phyloP scores from a whole-genome alignment of 2,888 invertebrate genomes.

The Bellardia bayeri region DNA sequence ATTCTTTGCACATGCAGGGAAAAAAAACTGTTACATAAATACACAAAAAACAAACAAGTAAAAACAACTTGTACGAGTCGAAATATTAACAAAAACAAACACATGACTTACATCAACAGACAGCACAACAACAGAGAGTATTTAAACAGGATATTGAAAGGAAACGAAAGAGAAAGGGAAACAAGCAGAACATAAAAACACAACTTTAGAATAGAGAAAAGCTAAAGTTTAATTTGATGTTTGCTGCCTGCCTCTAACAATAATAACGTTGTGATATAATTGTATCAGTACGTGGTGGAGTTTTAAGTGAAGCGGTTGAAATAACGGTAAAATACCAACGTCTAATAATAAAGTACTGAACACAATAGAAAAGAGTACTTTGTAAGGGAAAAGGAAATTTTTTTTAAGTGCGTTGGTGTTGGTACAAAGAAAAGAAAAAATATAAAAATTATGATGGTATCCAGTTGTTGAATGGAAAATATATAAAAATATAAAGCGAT shows the following conservation, averaged over 20 bases:
- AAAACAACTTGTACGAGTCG: slow-evolving; percentile 73
- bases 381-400: slow-evolving; percentile 20
- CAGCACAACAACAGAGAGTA: slow-evolving; percentile 19
- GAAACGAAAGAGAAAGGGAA: not conserved
- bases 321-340: slow-evolving; percentile 32
- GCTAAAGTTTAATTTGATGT: slow-evolving; percentile 19
- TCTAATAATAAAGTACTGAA: not conserved
- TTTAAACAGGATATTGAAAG: slow-evolving; percentile 15
- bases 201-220: slow-evolving; percentile 61
- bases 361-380: slow-evolving; percentile 7
- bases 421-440: slow-evolving; percentile 18
- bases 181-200: not conserved
- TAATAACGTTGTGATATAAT: slow-evolving; percentile 67
- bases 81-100: slow-evolving; percentile 55
- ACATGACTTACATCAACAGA: slow-evolving; percentile 29
- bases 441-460: not conserved
- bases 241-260: slow-evolving; percentile 33
- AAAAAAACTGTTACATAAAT: slow-evolving; percentile 44
- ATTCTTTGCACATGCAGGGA: not conserved
- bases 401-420: slow-evolving; percentile 68
- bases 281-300: slow-evolving; percentile 80
- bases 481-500: not conserved
- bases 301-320: slow-evolving; percentile 79
- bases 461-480: slow-evolving; percentile 3
- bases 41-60: slow-evolving; percentile 41